These are phyloP conservation scores for Symphodus melops DNA, from an alignment of 2,113 vertebrate species.

Conservation along the genomic window DNA sequence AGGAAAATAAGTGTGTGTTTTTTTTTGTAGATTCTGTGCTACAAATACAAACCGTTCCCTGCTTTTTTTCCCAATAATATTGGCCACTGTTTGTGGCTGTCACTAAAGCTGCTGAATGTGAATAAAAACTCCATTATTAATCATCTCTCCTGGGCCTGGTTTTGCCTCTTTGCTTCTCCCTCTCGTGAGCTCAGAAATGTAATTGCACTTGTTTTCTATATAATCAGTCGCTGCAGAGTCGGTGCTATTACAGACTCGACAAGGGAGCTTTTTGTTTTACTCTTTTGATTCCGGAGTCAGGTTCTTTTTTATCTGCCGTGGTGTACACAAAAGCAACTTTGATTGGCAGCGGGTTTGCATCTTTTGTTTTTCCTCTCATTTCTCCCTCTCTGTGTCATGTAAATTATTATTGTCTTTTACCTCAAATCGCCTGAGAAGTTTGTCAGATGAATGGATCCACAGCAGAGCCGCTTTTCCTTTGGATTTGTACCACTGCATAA, in stretches of 20 bases:
- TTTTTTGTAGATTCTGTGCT: constrained; percentile 20
- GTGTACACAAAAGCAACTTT: constrained; percentile 75
- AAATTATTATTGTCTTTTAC: constrained; percentile 82
- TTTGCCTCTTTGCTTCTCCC: constrained; percentile 61
- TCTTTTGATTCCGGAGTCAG: constrained; percentile 80
- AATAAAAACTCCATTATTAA: constrained; percentile 78
- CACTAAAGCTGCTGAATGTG: constrained; percentile 55
- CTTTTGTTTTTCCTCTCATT: constrained; percentile 29
- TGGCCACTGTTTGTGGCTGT: constrained; percentile 55
- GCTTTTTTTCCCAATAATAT: constrained; percentile 31
- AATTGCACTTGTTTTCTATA: constrained; percentile 80
- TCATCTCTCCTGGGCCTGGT: constrained; percentile 73
- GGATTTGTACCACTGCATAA: constrained; percentile 52
- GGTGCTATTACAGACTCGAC: constrained; percentile 68
- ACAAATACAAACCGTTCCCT: constrained; percentile 24
- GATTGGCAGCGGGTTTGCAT: constrained; percentile 80
- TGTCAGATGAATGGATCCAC: constrained; percentile 77
- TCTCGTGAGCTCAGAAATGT: constrained; percentile 74
- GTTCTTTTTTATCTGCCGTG: constrained; percentile 75
- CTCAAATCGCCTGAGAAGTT: constrained; percentile 79
- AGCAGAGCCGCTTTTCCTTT: constrained; percentile 53
- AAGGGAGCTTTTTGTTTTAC: constrained; percentile 81
- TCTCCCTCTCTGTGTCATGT: constrained; percentile 71
- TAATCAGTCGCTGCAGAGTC: constrained; percentile 71
- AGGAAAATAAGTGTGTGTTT: constrained; percentile 36